Base-by-base conservation (phyloP, 2,888 invertebrate genomes). In the Agrilus cyanescens region DNA sequence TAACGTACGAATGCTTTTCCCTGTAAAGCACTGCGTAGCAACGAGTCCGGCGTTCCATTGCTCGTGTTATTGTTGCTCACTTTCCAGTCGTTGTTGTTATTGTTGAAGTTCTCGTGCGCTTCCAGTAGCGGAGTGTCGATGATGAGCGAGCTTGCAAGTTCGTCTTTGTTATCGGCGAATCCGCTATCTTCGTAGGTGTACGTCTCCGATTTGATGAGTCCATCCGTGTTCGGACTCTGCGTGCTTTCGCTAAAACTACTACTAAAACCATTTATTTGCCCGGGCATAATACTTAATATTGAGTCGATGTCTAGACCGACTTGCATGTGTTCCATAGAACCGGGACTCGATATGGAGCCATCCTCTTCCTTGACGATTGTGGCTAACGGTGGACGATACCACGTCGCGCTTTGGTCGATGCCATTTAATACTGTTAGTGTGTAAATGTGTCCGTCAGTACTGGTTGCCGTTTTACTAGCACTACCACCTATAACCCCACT, bases 391-490 rank as follows among this genome's bases (percentile, higher is more conserved):
- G 64, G 72, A 67, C 55, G 73, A 65, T 61, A 72, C 69, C 62
- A 73, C 48, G 57, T 67, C 47, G 57, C 63, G 43, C 53, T 59
- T 61, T 59, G 71, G 64, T 65, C 73, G 54, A 81, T 80, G 54
- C 83, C 84, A 66, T 88, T 87, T 60, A 89, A 76, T 62, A 88
- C 87, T 58, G 88, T 88, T 50, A 89, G 69, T 44, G 88, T 88
- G 65, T 88, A 88, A 59, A 88, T 88, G 63, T 81, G 79, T 51
- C 85, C 84, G 57, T 85, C 85, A n/a, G 82, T 81, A 58, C 80
- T 82, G 52, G 67, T 68, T 47, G 70, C 71, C 50, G 72, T 69
- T 49, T 70, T 54, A 57, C 71, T 68, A 37, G 71, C 53, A 58
- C 71, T 64, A 49, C 51, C 61, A 41, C 74, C 70, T 38, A 70